Base-by-base conservation (phyloP, 2,113 vertebrate species). In the Dendropsophus ebraccatus region DNA sequence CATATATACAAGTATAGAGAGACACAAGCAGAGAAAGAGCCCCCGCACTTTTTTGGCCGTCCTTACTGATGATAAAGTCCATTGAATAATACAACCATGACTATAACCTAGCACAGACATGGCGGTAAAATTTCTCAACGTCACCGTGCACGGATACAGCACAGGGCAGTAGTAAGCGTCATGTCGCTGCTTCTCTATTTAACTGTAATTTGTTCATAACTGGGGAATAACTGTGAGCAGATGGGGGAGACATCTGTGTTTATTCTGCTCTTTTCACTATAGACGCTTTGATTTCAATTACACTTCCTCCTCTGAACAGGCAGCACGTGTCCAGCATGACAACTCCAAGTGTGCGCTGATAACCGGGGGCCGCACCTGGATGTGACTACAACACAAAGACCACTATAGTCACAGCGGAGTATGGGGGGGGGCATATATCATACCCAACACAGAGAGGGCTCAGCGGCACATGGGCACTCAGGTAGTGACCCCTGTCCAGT, bases 191-290 rank as follows among this genome's bases (percentile, higher is more conserved):
- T 79, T 21, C n/a, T 62, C 56, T 25, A 13, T 45, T 54, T 60
- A 23, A 60, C 35, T 58, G n/a, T 62, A 17, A 65, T 50, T 82
- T 8, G 45, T 32, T 69, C 28, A 52, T 19, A 52, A 32, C 45
- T 30, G 25, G 79, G 16, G 28, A 47, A 69, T 69, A 49, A 67
- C 32, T 12, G 14, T 4, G 45, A 70, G n/a, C 80, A 82, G 80
- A 82, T 69, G 80, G 80, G 52, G 45, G 10, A 14, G 80, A 82
- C 80, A 82, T 50, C 80, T 69, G 60, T 81, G 79, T 67, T 69
- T 52, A 45, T 82, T 69, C 80, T 82, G 62, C 62, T 23, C 37
- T 32, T 62, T 50, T 69, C 32, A 32, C 21, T 77, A 32, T n/a
- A 19, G 8, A 50, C 2, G 50, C 7, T 54, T 54, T 35, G 7